phyloP scores from a whole-genome alignment of 2,797 vertebrate species.

The Schizothorax lantsangensis region DNA sequence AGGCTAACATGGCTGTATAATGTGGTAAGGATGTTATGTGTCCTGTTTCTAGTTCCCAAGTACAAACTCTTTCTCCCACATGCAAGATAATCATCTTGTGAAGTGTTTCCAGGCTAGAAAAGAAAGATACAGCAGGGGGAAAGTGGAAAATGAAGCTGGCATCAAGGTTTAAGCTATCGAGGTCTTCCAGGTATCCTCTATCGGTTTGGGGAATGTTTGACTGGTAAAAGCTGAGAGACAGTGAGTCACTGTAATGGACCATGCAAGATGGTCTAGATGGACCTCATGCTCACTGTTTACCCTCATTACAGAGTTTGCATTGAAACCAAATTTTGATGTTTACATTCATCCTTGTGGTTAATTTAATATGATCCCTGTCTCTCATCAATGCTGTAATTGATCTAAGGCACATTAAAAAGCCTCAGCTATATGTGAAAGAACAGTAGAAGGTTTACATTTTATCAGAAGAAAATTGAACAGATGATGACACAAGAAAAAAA shows the following conservation, averaged over 20 bases:
- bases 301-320: constrained; percentile 6
- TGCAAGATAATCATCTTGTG: constrained; percentile 24
- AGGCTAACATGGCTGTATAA: constrained; percentile 8
- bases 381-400: neutral
- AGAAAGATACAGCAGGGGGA: neutral
- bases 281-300: constrained; percentile 8
- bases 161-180: constrained; percentile 38
- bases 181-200: constrained; percentile 36
- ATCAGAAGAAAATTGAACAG: neutral
- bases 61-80: neutral
- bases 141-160: constrained; percentile 12
- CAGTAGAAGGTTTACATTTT: constrained; percentile 12
- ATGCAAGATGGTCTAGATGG: neutral
- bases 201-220: constrained; percentile 36
- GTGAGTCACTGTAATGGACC: constrained; percentile 8
- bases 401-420: neutral
- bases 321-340: constrained; percentile 5
- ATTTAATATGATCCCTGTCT: neutral
- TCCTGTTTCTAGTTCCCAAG: constrained; percentile 3
- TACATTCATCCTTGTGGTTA: constrained; percentile 16
- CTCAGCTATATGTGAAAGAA: neutral
- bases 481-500: neutral
- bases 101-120: constrained; percentile 10
- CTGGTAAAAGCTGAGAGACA: constrained; percentile 17
- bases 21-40: constrained; percentile 11